Evolutionary conservation across 2,113 vertebrate genomes (phyloP).

Genomic region (Shinisaurus crocodilurus): DNA sequence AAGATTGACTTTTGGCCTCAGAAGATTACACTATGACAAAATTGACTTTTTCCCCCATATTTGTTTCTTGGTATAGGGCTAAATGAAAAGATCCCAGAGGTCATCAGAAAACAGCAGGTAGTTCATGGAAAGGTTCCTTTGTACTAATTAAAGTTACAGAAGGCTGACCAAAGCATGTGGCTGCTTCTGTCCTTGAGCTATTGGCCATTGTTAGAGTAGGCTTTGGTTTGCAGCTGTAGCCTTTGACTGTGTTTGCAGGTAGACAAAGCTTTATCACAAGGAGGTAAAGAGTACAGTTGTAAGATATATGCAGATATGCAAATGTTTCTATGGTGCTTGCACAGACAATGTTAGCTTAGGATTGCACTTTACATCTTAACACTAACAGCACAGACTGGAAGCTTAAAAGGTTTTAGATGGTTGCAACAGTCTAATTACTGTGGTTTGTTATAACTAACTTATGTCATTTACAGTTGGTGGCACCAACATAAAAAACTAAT

Average conservation of each 20-base stretch:
- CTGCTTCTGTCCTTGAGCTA: constrained; percentile 97
- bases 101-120: constrained; percentile 98
- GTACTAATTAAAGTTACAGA: constrained; percentile 99
- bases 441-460: constrained; percentile 89
- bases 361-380: constrained; percentile 92
- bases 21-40: constrained; percentile 90
- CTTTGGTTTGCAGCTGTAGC: constrained; percentile 99
- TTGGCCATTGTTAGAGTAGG: constrained; percentile 99
- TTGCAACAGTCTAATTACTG: constrained; percentile 95
- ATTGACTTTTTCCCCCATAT: constrained; percentile 79
- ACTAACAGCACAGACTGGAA: constrained; percentile 96
- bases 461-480: constrained; percentile 99
- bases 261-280: constrained; percentile 99
- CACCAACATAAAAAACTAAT: constrained; percentile 91
- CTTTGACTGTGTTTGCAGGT: constrained; percentile 99
- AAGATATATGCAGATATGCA: constrained; percentile 95
- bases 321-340: constrained; percentile 94
- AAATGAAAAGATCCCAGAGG: constrained; percentile 99
- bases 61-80: constrained; percentile 94
- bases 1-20: constrained; percentile 86
- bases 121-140: constrained; percentile 98
- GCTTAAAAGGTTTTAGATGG: constrained; percentile 87
- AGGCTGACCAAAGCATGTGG: constrained; percentile 93
- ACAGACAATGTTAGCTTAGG: constrained; percentile 91
- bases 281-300: constrained; percentile 98